Base-by-base conservation (phyloP, 1,140 invertebrate genomes). In the Drosophila serrata region DNA sequence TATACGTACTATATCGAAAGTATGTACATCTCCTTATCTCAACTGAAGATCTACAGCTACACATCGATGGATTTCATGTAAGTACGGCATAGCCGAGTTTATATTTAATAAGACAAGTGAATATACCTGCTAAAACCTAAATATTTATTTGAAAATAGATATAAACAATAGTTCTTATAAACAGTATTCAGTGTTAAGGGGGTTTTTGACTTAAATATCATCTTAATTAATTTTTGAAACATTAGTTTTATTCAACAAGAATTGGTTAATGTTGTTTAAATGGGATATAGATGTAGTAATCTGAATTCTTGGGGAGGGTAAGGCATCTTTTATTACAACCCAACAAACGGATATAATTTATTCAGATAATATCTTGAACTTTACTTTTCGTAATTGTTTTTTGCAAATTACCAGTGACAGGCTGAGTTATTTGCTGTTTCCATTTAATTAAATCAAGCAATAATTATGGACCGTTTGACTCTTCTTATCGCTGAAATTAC, bases 391-490 rank as follows among this genome's bases (percentile, higher is more conserved):
- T 55, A 19, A 31, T 75, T 55, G 35, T 29, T 72, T 49, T 51
- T 75, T 51, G 40, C 70, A 64, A 75, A 56, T 63, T 56, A 33
- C 58, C 31, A 39, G 55, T 31, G 56, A 45, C 19, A 35, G 17
- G 24, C n/a, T 62, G 57, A 73, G 64, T 65, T 57, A 79, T 74
- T 76, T 72, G 56, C 42, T 31, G 56, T 42, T 31, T 42, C 43
- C 27, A 49, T 76, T 81, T 65, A 72, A 81, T 81, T 65, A 72
- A 81, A 81, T 76, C 69, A 53, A 48, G 56, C 35, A 57, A 62
- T 76, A 76, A 81, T 75, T 62, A 65, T 58, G 59, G 42, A 62
- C 42, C 39, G 22, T 68, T 72, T 69, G 49, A 57, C 63, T 40
- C 64, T 37, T 22, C 48, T 33, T 56, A 68, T 70, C 65, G 48